These are phyloP conservation scores for Dasypolia templi DNA, from an alignment of 2,888 invertebrate species.

Conservation along the genomic window DNA sequence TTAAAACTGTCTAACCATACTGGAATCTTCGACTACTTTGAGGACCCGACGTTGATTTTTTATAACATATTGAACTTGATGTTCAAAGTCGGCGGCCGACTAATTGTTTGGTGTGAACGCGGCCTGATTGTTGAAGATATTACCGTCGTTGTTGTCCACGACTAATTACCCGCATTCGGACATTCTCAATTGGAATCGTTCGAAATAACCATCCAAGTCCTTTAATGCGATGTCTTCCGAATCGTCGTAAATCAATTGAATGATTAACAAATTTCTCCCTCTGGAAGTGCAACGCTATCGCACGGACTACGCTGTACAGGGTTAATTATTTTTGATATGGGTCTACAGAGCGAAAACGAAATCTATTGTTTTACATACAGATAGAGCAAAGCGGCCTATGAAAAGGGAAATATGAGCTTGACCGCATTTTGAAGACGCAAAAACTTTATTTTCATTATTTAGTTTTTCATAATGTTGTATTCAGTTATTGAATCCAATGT, in stretches of 20 bases:
- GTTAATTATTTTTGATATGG: background rate
- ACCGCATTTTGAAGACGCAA: background rate
- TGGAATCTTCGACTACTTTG: background rate
- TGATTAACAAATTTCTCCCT: conserved; percentile 16
- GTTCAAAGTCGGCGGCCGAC: background rate
- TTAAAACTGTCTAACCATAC: background rate
- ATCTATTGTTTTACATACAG: background rate
- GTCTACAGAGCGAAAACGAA: background rate
- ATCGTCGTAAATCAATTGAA: conserved; percentile 30
- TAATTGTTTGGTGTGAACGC: background rate
- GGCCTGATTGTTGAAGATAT: conserved; percentile 7
- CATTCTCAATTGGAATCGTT: conserved; percentile 27
- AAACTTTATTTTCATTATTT: background rate
- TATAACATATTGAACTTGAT: background rate
- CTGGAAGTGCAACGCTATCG: background rate
- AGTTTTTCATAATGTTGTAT: background rate
- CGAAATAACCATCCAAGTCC: conserved; percentile 16
- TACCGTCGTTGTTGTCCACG: background rate
- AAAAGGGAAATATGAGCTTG: background rate
- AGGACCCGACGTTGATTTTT: background rate
- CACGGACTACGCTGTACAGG: background rate
- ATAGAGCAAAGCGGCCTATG: background rate
- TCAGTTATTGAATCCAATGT: background rate
- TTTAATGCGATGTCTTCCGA: conserved; percentile 1
- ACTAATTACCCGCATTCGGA: conserved; percentile 50